phyloP scores from a whole-genome alignment of 2,113 vertebrate species.

The Merops nubicus region DNA sequence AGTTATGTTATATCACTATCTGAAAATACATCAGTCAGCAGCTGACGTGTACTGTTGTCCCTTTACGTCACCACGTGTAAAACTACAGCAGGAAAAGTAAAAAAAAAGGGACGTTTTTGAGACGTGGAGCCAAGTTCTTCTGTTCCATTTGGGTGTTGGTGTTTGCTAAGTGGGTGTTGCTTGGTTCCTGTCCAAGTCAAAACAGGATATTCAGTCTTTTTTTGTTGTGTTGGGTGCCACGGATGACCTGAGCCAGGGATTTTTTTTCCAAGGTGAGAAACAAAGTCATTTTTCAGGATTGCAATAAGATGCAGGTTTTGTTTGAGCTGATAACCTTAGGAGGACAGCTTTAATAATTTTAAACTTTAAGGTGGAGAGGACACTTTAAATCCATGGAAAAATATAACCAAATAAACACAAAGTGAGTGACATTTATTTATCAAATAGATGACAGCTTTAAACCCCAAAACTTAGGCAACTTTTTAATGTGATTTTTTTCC shows the following conservation, averaged over 20 bases:
- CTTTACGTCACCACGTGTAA: background rate
- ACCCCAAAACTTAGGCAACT: background rate
- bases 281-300: background rate
- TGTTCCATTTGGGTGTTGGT: background rate
- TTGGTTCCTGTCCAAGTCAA: background rate
- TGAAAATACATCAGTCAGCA: background rate
- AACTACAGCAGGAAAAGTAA: background rate
- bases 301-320: background rate
- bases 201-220: background rate
- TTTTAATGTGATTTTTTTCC: background rate
- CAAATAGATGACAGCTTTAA: background rate
- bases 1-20: background rate
- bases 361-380: background rate
- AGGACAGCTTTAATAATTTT: background rate
- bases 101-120: background rate
- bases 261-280: background rate
- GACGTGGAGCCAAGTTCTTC: background rate
- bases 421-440: background rate
- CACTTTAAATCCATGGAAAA: background rate
- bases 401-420: background rate
- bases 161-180: slow-evolving; percentile 14
- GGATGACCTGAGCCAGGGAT: background rate
- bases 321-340: background rate
- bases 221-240: background rate
- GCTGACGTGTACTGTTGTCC: background rate